Base-by-base conservation (phyloP, 1,140 invertebrate species). In the Philotrypesis tridentata region DNA sequence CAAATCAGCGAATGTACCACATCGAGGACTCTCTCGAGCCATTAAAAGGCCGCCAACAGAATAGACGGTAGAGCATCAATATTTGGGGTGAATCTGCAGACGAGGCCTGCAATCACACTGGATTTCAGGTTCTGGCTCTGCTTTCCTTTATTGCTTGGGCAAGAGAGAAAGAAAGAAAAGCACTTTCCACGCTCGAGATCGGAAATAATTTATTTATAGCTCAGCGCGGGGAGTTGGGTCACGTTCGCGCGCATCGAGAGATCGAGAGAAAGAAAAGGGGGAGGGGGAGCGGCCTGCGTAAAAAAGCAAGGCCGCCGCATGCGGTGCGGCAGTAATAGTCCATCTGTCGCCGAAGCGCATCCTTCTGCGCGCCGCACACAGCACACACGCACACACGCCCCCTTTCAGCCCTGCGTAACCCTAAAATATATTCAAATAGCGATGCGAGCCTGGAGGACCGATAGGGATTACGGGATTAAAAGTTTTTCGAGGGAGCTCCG, bases 171-270 rank as follows among this genome's bases (percentile, higher is more conserved):
- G 33, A 63, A 25, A 55, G 40, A 40, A 12, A 29, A 65, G 21
- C 77, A 60, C 77, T 31, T 79, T 79, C 48, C 37, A 43, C 68
- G 71, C n/a, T 55, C 17, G 1, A 81, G 79, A 81, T 81, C 75
- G 68, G 71, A 70, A 81, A 82, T 82, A 82, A 82, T 82, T 82
- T 82, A 82, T 82, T 82, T 82, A 82, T 72, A 63, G 80, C 65
- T 14, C 73, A 55, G n/a, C 48, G 71, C 71, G 43, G 48, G 31
- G 55, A 72, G 60, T 72, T 75, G 25, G 80, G 80, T 76, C 80
- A 80, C 79, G 79, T 43, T 80, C 60, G 63, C 27, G 60, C 29
- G 31, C n/a, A 67, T 14, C 37, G 11, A 70, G n/a, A 55, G 29
- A 63, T 48, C 40, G 12, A 60, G 29, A 73, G 71, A 43, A 7